Evolutionary conservation across 2,797 vertebrate species (phyloP).

Genomic region (Enteromius unitaeniatus): DNA sequence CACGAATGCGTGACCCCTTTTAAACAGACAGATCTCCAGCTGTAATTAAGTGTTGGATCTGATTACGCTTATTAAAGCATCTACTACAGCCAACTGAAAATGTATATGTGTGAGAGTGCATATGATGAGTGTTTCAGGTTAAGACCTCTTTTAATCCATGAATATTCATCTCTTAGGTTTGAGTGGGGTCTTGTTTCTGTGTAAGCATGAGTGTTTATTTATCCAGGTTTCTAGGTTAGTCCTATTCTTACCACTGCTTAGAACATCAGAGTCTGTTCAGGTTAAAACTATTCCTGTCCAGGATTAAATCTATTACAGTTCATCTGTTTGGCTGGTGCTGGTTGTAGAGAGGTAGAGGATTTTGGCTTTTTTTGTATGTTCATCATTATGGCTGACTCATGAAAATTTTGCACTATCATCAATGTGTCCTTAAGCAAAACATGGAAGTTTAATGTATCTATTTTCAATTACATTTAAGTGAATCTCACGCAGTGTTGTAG

Average conservation of each 20-base stretch:
- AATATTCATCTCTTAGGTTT: conserved; percentile 8
- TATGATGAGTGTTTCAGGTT: neutral
- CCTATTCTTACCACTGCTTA: conserved; percentile 43
- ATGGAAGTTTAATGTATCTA: neutral
- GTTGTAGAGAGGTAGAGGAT: neutral
- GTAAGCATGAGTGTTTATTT: conserved; percentile 24
- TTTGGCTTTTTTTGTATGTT: neutral
- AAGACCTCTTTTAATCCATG: conserved; percentile 19
- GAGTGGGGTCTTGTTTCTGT: conserved; percentile 12
- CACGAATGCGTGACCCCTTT: neutral
- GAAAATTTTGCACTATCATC: neutral
- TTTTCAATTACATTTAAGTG: neutral
- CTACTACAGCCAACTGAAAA: neutral
- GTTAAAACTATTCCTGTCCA: conserved; percentile 48
- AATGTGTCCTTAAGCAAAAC: neutral
- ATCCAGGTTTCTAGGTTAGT: conserved; percentile 49
- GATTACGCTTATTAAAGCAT: neutral
- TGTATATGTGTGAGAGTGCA: neutral
- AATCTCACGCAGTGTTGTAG: neutral
- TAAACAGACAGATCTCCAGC: conserved; percentile 4
- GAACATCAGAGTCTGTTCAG: conserved; percentile 45
- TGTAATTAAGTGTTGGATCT: conserved; percentile 5
- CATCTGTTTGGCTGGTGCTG: conserved; percentile 10
- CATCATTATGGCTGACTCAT: neutral
- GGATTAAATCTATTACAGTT: conserved; percentile 43